phyloP scores from a whole-genome alignment of 2,888 invertebrate genomes.

The Drosophila kokeensis region DNA sequence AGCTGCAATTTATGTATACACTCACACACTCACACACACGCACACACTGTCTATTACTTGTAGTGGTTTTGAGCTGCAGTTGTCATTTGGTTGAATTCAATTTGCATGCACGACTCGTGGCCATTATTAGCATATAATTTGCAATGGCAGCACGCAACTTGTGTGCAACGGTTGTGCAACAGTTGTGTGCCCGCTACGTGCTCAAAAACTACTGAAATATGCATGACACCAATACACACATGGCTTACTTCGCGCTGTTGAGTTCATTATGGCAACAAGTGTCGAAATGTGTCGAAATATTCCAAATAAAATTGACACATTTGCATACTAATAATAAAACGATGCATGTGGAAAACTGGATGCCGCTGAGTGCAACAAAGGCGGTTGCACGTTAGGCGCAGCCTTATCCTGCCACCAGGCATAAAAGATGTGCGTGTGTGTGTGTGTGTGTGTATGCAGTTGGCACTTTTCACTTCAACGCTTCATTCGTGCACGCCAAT shows the following conservation, averaged over 20 bases:
- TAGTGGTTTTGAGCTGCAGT: conserved; percentile 34
- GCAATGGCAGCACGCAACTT: conserved; percentile 41
- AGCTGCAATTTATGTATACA: conserved; percentile 73
- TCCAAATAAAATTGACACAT: conserved; percentile 84
- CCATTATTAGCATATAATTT: conserved; percentile 65
- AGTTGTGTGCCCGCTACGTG: conserved; percentile 64
- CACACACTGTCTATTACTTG: not conserved
- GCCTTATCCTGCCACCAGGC: conserved; percentile 44
- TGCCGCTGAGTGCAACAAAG: conserved; percentile 49
- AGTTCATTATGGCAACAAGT: conserved; percentile 82
- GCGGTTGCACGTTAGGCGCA: conserved; percentile 18
- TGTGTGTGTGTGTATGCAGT: conserved; percentile 42
- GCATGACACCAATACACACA: conserved; percentile 28
- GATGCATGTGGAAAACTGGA: conserved; percentile 62
- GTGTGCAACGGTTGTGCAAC: conserved; percentile 61
- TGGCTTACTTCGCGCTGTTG: conserved; percentile 27
- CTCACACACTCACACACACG: conserved; percentile 4
- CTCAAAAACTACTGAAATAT: conserved; percentile 56
- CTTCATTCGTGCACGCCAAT: conserved; percentile 68
- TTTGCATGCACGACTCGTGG: conserved; percentile 66
- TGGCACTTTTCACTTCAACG: conserved; percentile 72
- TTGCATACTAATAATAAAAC: conserved; percentile 83
- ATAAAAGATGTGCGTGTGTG: conserved; percentile 23
- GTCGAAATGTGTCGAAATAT: conserved; percentile 81
- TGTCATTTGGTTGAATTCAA: conserved; percentile 71